These are phyloP conservation scores for Mungos mungo DNA, from an alignment of 2,113 vertebrate genomes.

Conservation along the genomic window DNA sequence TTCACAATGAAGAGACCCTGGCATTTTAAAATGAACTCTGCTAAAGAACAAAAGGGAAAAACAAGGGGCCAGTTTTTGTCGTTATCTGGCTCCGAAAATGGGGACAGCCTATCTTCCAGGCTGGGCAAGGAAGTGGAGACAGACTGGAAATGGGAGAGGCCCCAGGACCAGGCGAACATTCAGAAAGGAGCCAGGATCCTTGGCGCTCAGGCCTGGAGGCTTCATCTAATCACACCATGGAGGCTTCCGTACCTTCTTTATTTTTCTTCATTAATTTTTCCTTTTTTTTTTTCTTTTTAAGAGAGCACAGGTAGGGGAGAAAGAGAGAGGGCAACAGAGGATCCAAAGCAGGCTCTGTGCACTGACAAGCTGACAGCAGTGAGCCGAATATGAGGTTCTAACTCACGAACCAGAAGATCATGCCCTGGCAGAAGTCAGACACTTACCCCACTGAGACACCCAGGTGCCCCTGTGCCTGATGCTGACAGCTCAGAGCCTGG, in stretches of 20 bases:
- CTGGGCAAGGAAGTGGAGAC: neutral
- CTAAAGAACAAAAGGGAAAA: conserved; percentile 20
- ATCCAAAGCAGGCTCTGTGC: too few species aligned
- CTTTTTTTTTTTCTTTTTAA: too few species aligned
- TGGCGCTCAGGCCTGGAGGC: neutral
- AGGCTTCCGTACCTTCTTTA: neutral
- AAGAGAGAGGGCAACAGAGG: too few species aligned
- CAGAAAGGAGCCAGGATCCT: neutral
- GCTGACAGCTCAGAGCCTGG: too few species aligned
- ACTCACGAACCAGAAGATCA: too few species aligned
- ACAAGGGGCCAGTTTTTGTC: neutral
- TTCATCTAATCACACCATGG: neutral
- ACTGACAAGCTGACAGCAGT: too few species aligned
- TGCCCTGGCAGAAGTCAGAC: too few species aligned
- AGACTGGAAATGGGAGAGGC: neutral
- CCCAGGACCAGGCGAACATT: neutral
- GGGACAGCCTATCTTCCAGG: neutral
- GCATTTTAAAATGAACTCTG: conserved; percentile 6
- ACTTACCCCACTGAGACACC: too few species aligned
- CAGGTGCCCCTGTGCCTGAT: neutral
- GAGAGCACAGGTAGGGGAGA: too few species aligned
- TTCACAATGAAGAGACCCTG: neutral
- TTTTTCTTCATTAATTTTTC: too few species aligned
- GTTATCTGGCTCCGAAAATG: neutral
- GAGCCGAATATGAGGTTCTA: too few species aligned